Evolutionary conservation across 2,888 invertebrate species (phyloP).

Genomic region (Eristalis pertinax): DNA sequence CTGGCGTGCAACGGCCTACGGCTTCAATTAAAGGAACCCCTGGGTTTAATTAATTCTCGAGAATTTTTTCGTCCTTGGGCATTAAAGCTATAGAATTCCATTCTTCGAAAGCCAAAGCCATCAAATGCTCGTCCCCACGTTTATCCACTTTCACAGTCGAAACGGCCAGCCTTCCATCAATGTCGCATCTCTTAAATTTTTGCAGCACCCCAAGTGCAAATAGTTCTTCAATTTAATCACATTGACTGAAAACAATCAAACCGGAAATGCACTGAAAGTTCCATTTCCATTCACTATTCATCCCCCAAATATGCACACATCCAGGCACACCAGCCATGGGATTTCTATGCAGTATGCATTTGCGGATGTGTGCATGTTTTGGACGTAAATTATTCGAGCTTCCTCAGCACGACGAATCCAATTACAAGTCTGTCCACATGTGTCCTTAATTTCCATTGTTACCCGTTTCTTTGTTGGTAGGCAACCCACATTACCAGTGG

Average conservation of each 20-base stretch:
- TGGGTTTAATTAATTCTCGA: no score
- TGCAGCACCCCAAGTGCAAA: background rate
- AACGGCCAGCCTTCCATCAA: background rate
- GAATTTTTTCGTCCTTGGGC: no score
- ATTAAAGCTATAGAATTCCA: no score
- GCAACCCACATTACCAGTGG: background rate
- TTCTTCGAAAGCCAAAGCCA: no score
- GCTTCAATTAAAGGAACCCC: no score
- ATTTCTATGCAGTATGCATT: background rate
- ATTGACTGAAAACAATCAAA: conserved; percentile 1
- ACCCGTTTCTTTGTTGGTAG: background rate
- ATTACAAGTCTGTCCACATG: conserved; percentile 41
- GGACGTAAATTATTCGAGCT: background rate
- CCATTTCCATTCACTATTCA: background rate
- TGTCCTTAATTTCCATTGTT: conserved; percentile 21
- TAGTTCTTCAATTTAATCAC: background rate
- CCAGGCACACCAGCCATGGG: background rate
- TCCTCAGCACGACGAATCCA: conserved; percentile 26
- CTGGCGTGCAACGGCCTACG: no score
- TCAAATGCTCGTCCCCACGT: background rate
- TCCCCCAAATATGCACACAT: background rate
- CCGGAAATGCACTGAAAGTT: conserved; percentile 12
- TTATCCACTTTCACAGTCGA: background rate
- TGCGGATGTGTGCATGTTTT: background rate
- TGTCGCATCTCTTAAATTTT: background rate